Conservation (phyloP, 2,113 vertebrate species). For the Noctilio leporinus region DNA sequence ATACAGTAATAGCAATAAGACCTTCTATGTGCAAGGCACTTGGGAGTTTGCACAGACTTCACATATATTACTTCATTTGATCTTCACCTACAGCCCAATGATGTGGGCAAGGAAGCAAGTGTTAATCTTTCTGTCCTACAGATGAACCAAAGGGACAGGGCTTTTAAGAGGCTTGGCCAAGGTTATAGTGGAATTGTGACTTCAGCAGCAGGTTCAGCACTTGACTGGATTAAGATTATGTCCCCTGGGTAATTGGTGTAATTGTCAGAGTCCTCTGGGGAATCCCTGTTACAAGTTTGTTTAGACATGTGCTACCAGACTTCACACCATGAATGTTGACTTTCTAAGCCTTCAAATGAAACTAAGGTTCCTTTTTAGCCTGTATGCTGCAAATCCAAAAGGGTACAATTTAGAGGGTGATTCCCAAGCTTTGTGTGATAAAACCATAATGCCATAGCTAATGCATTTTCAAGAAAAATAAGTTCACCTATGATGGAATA, state of each 20-base stretch:
- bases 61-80: not conserved
- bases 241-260: not conserved
- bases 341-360: constrained; percentile 8
- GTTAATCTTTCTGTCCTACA: not conserved
- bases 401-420: not conserved
- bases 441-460: not conserved
- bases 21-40: not conserved
- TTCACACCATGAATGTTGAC: not conserved
- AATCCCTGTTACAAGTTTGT: not conserved
- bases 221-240: not conserved
- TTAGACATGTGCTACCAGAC: not conserved
- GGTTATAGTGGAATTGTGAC: not conserved
- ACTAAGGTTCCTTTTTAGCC: not conserved
- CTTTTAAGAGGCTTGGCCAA: not conserved
- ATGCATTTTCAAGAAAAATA: not conserved
- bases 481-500: not conserved
- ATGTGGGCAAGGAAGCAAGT: not conserved
- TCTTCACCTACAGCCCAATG: not conserved
- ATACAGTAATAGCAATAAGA: not conserved
- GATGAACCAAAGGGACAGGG: not conserved
- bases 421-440: not conserved
- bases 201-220: not conserved
- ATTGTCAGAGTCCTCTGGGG: not conserved
- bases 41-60: not conserved
- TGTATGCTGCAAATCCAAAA: not conserved